Conservation (phyloP, 92 coral and sea anemone genomes). For the Porites evermanni region DNA sequence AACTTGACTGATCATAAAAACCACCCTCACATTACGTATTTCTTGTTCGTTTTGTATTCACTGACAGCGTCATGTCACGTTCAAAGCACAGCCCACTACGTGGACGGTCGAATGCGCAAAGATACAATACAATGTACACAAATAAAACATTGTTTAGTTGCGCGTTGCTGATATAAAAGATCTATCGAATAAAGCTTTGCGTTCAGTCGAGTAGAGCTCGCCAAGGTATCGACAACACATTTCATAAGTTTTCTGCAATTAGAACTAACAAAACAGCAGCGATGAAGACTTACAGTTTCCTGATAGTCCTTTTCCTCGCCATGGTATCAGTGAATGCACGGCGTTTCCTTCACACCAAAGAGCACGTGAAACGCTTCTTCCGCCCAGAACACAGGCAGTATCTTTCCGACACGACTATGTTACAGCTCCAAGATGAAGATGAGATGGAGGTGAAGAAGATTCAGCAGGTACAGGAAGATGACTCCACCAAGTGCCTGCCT, state of each 20-base stretch:
- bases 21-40: neutral
- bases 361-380: slow-evolving; percentile 19
- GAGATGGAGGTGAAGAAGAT: neutral
- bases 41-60: neutral
- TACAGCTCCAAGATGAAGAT: slow-evolving; percentile 9
- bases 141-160: slow-evolving; percentile 1
- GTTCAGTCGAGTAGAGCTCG: slow-evolving; percentile 6
- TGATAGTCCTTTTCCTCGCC: slow-evolving; percentile 23
- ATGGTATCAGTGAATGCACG: slow-evolving; percentile 10
- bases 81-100: neutral
- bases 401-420: neutral
- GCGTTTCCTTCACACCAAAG: slow-evolving; percentile 4
- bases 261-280: neutral
- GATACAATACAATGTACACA: neutral
- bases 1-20: neutral
- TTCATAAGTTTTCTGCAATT: no score
- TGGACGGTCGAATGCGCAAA: neutral
- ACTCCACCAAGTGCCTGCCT: slow-evolving; percentile 18
- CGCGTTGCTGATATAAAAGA: slow-evolving; percentile 32
- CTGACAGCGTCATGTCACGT: slow-evolving; percentile 3
- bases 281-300: neutral
- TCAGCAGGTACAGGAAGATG: neutral
- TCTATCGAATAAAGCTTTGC: neutral
- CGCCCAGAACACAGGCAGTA: slow-evolving; percentile 13
- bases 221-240: neutral